A percentile compares a stretch with the other conserved stretches of the same genome.
Conservation (phyloP, 2,888 invertebrate genomes). For the Calameuta idolon region DNA sequence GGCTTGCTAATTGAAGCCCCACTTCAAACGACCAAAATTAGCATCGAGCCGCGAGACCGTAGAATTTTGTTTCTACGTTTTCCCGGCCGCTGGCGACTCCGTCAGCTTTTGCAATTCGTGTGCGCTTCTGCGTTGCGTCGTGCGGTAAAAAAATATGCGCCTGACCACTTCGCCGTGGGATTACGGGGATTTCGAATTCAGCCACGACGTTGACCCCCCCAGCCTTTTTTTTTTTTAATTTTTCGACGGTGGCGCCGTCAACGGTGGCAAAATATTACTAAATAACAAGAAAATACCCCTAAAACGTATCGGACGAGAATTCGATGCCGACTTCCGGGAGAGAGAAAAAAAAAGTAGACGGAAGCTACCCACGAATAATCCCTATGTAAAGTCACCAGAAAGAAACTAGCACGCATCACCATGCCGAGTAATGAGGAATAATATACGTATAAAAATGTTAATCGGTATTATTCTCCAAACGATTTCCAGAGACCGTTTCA, state of each 20-base stretch:
- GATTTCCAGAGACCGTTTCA: fast-evolving
- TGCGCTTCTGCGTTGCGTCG: neutral
- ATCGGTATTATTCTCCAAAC: neutral
- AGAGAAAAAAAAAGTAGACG: neutral
- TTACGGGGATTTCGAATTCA: neutral
- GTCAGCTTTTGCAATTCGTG: neutral
- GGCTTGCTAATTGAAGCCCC: neutral
- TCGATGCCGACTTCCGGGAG: neutral
- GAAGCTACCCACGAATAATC: neutral
- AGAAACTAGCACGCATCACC: neutral
- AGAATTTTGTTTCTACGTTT: neutral
- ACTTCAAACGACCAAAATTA: neutral
- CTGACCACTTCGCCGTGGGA: too few species aligned
- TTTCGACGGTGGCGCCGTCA: too few species aligned
- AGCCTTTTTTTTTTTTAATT: too few species aligned
- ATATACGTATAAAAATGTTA: neutral
- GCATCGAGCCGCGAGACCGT: neutral
- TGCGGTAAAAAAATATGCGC: neutral
- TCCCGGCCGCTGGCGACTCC: neutral
- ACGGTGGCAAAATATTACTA: too few species aligned
- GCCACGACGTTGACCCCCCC: too few species aligned
- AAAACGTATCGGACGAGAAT: neutral
- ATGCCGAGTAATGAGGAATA: neutral
- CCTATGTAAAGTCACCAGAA: neutral
- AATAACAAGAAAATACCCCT: too few species aligned